Conservation (phyloP, 2,797 vertebrate genomes). For the Myotis pilosus region DNA sequence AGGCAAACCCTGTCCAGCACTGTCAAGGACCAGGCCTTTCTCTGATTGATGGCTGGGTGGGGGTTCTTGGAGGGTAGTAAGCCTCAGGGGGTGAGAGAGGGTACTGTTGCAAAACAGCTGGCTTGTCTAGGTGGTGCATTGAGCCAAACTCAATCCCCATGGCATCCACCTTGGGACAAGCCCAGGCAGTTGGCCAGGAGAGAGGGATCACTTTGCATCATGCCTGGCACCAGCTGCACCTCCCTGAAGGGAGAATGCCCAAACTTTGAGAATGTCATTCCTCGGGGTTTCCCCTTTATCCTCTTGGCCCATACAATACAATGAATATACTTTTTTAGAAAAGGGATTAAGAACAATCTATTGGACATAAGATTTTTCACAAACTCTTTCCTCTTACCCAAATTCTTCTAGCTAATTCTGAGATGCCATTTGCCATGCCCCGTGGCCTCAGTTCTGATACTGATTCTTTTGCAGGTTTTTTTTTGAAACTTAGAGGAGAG, state of each 20-base stretch:
- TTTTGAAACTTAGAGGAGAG: background rate
- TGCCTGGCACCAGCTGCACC: background rate
- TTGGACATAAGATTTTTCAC: background rate
- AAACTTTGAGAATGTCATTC: background rate
- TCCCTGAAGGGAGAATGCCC: background rate
- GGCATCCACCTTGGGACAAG: background rate
- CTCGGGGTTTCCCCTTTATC: background rate
- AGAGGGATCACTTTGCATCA: background rate
- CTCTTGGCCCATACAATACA: background rate
- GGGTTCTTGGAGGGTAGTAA: background rate
- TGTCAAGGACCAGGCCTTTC: background rate
- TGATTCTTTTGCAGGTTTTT: background rate
- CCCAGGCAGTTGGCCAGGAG: background rate
- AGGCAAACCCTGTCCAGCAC: background rate
- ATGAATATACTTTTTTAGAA: background rate
- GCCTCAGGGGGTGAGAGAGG: background rate
- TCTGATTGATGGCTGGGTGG: background rate
- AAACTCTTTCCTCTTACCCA: background rate
- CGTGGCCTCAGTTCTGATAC: background rate
- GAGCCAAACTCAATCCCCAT: background rate
- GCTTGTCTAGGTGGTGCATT: background rate
- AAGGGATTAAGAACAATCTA: background rate
- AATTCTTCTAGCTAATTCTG: background rate
- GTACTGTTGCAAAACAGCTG: background rate
- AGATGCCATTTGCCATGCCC: background rate